A percentile compares a stretch with the other conserved stretches of the same genome.
Conservation (phyloP, 2,888 invertebrate species). For the Myopa testacea region DNA sequence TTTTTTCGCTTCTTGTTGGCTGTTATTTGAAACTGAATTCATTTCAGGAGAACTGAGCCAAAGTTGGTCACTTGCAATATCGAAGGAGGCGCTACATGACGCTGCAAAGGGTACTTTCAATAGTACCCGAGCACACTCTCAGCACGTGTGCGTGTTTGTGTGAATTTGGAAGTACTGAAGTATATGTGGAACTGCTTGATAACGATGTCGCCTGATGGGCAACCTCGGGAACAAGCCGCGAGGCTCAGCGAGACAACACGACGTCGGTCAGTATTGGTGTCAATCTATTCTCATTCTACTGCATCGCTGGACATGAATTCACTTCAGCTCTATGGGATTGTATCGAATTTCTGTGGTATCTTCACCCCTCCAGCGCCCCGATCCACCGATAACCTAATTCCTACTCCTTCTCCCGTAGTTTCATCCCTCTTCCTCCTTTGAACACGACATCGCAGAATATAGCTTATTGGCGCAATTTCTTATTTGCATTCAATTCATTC, state of each 20-base stretch:
- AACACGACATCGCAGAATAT: conserved; percentile 60
- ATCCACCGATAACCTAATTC: no score
- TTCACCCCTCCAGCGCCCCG: neutral
- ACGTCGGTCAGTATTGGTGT: conserved; percentile 55
- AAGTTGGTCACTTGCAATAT: neutral
- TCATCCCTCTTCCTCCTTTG: neutral
- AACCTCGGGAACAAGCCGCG: neutral
- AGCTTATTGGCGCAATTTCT: conserved; percentile 66
- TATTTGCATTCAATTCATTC: conserved; percentile 61
- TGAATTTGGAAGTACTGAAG: neutral
- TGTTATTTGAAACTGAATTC: neutral
- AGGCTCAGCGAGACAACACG: conserved; percentile 64
- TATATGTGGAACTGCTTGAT: neutral
- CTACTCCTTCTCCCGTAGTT: neutral
- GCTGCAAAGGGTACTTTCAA: neutral
- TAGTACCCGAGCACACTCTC: neutral
- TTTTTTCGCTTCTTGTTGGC: neutral
- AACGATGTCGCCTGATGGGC: conserved; percentile 5
- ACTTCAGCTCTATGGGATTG: conserved; percentile 30
- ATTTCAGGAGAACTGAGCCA: neutral
- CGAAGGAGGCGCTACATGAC: conserved; percentile 27
- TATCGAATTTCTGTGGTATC: conserved; percentile 29
- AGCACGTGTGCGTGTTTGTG: no score
- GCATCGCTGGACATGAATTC: conserved; percentile 33
- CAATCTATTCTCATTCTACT: conserved; percentile 14